Evolutionary conservation across 2,888 invertebrate genomes (phyloP).

Genomic region (Amiota mariae): DNA sequence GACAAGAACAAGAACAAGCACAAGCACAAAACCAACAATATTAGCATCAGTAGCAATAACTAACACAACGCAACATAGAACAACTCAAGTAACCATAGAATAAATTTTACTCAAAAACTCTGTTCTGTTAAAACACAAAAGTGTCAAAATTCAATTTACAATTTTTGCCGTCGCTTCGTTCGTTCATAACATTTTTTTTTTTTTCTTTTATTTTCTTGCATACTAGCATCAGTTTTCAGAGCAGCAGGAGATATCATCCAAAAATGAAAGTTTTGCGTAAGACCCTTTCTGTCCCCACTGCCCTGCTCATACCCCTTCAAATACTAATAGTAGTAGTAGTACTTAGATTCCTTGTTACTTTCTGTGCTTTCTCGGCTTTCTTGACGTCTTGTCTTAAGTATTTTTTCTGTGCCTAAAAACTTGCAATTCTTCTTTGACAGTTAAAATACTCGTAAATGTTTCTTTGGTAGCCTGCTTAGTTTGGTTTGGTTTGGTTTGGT

Average conservation of each 20-base stretch:
- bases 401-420: too few relatives aligned
- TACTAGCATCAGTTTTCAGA: neutral
- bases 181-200: constrained; percentile 40
- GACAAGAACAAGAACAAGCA: neutral
- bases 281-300: neutral
- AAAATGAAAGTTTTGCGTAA: constrained; percentile 7
- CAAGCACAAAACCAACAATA: constrained; percentile 36
- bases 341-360: neutral
- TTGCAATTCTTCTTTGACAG: constrained; percentile 1
- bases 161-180: constrained; percentile 46
- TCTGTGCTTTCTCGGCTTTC: neutral
- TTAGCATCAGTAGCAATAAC: constrained; percentile 15
- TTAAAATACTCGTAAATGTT: constrained; percentile 25
- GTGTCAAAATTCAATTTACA: constrained; percentile 66
- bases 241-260: neutral
- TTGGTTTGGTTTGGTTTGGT: neutral
- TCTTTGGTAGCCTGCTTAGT: neutral
- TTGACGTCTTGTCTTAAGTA: neutral
- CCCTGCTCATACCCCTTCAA: neutral
- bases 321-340: neutral
- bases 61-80: neutral
- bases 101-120: constrained; percentile 10
- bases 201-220: too few relatives aligned
- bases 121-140: constrained; percentile 29
- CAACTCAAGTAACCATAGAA: neutral